Evolutionary conservation across 2,888 invertebrate species (phyloP).

Genomic region (Crematogaster levior): DNA sequence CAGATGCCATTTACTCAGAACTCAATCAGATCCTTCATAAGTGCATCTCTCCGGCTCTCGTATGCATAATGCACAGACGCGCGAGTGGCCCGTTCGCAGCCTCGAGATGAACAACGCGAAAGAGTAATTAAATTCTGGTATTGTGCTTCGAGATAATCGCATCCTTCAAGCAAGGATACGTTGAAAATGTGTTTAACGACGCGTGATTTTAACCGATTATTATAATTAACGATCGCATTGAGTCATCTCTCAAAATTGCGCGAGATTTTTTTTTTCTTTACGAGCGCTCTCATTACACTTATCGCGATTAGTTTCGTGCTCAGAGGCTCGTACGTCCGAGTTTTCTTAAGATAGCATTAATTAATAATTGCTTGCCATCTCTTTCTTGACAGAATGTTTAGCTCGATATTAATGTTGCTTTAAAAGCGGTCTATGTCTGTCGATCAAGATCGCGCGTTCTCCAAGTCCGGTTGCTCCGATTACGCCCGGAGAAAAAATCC

Average conservation of each 20-base stretch:
- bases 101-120: conserved; percentile 60
- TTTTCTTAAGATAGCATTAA: conserved; percentile 13
- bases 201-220: conserved; percentile 48
- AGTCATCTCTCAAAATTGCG: conserved; percentile 48
- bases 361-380: conserved; percentile 19
- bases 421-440: conserved; percentile 1
- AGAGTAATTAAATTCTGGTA: conserved; percentile 77
- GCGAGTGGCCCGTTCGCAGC: conserved; percentile 58
- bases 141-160: conserved; percentile 60
- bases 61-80: conserved; percentile 83
- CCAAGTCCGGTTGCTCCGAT: neutral
- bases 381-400: conserved; percentile 19
- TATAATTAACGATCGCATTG: conserved; percentile 47
- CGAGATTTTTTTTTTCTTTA: neutral
- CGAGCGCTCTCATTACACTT: conserved; percentile 17
- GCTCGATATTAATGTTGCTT: conserved; percentile 17
- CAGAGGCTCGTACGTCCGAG: neutral
- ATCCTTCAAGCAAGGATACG: conserved; percentile 27
- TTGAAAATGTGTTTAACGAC: conserved; percentile 38
- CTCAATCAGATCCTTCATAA: conserved; percentile 85
- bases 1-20: conserved; percentile 84
- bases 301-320: conserved; percentile 11
- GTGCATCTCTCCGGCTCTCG: conserved; percentile 74
- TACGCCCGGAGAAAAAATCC: neutral
- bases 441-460: conserved; percentile 16